Evolutionary conservation across 2,113 vertebrate species (phyloP).

Genomic region (Campylomormyrus tamandua): DNA sequence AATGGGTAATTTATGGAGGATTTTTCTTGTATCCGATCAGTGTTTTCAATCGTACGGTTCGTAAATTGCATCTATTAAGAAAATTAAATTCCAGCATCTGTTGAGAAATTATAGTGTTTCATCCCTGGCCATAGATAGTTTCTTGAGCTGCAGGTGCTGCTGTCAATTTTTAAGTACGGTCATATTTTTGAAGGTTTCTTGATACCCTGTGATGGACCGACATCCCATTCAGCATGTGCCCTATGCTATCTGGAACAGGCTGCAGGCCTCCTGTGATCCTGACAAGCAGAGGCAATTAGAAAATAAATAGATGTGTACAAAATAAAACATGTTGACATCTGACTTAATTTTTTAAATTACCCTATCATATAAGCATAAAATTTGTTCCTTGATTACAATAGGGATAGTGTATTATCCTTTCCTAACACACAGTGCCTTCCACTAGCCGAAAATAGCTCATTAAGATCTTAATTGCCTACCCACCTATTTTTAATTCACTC

Average conservation of each 20-base stretch:
- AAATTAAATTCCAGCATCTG: neutral
- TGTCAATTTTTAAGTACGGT: neutral
- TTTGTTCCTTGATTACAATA: neutral
- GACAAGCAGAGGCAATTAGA: neutral
- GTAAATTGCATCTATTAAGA: neutral
- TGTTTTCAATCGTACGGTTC: neutral
- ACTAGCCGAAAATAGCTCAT: neutral
- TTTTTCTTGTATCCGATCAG: neutral
- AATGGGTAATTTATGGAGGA: neutral
- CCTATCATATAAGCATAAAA: neutral
- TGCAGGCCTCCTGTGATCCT: neutral
- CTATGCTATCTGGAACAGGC: neutral
- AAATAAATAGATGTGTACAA: neutral
- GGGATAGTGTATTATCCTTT: neutral
- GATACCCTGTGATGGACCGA: neutral
- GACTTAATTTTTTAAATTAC: neutral
- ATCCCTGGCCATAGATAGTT: neutral
- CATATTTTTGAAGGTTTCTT: neutral
- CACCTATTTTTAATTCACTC: neutral
- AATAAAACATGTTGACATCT: neutral
- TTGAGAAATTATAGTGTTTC: neutral
- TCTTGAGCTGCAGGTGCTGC: neutral
- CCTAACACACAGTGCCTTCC: neutral
- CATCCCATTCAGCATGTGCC: neutral
- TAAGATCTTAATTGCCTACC: neutral